phyloP scores from a whole-genome alignment of 2,797 vertebrate species.

The Nasua narica region DNA sequence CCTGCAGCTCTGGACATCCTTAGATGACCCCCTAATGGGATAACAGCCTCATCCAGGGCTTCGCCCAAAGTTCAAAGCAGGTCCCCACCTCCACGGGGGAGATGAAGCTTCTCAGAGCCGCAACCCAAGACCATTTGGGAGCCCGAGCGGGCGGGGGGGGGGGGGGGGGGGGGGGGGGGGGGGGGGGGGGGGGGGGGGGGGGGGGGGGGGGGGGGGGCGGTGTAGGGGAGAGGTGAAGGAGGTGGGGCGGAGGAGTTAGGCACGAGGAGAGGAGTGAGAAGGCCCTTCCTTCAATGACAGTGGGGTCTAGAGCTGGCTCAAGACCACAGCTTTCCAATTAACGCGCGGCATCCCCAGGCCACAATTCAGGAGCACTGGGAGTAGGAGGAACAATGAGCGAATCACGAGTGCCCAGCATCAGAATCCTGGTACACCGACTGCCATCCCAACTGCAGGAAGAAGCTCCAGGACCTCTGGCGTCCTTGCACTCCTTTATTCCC shows the following conservation, averaged over 20 bases:
- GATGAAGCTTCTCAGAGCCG: background rate
- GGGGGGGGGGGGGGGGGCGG: too few species aligned
- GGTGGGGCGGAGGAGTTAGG: too few species aligned
- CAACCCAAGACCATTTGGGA: background rate
- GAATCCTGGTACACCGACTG: rapidly evolving
- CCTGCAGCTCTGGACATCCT: background rate
- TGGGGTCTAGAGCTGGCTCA: background rate
- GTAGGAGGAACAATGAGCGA: background rate
- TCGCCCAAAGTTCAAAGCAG: background rate
- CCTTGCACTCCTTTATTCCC: background rate
- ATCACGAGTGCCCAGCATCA: background rate
- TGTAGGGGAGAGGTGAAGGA: too few species aligned
- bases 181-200: too few species aligned
- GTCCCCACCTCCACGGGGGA: background rate
- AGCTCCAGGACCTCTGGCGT: background rate
- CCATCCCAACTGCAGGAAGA: background rate
- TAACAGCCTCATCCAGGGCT: background rate
- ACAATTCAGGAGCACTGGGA: background rate
- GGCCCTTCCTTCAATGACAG: background rate
- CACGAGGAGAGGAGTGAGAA: background rate
- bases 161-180: too few species aligned
- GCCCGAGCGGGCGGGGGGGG: background rate
- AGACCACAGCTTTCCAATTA: background rate
- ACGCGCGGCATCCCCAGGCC: background rate
- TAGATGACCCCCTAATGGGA: background rate